Percentiles rank a stretch among this genome's conserved stretches.
Conservation (phyloP, 1,140 invertebrate species). For the Mya arenaria region DNA sequence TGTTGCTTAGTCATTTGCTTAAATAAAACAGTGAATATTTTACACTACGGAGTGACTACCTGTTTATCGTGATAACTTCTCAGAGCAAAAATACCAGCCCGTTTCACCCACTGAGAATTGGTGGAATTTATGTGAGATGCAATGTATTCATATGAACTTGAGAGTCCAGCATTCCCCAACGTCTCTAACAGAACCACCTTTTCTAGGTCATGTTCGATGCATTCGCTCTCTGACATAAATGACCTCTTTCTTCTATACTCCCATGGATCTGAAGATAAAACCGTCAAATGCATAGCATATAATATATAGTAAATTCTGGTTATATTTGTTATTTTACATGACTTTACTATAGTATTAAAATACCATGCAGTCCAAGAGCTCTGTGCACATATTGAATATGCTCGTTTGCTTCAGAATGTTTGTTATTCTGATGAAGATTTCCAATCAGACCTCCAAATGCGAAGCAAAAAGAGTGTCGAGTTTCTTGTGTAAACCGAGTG, state of each 20-base stretch:
- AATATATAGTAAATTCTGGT: no score
- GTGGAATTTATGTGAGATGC: constrained; percentile 63
- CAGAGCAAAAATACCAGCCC: constrained; percentile 59
- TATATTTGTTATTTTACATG: no score
- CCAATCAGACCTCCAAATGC: constrained; percentile 12
- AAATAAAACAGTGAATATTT: no score
- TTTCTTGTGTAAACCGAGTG: neutral
- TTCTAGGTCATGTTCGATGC: constrained; percentile 26
- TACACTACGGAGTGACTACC: no score
- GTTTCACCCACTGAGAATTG: constrained; percentile 63
- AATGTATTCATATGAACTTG: constrained; percentile 61
- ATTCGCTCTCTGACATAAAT: constrained; percentile 50
- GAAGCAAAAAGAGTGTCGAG: neutral
- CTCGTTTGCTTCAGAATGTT: neutral
- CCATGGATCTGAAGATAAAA: constrained; percentile 57
- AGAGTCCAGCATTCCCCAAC: constrained; percentile 55
- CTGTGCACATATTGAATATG: neutral
- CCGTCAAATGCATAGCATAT: no score
- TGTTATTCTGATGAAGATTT: neutral
- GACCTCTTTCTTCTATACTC: constrained; percentile 51
- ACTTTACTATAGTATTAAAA: neutral
- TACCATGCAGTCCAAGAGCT: constrained; percentile 36
- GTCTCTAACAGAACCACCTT: constrained; percentile 59
- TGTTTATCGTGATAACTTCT: constrained; percentile 53
- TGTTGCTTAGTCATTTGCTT: no score